Conservation (phyloP, 2,888 invertebrate genomes). For the Pardosa pseudoannulata region DNA sequence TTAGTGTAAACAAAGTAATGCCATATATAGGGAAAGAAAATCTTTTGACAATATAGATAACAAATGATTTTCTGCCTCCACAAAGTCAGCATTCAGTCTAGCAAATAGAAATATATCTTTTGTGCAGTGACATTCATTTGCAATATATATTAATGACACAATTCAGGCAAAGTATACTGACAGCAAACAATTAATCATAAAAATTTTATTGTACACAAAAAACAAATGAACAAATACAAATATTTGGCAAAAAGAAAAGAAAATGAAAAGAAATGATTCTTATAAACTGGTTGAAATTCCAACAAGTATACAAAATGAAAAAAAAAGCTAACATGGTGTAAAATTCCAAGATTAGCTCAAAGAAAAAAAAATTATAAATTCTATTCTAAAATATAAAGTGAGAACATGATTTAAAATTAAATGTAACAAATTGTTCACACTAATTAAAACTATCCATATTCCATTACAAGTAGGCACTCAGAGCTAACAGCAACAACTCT, state of each 20-base stretch:
- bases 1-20: no score
- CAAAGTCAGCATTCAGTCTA: no score
- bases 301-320: background rate
- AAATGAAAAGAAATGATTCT: constrained; percentile 41
- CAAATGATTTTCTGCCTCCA: no score
- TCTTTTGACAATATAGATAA: no score
- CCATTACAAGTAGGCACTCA: constrained; percentile 55
- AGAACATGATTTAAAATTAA: constrained; percentile 11
- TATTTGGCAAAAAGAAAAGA: constrained; percentile 54
- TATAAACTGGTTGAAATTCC: constrained; percentile 18
- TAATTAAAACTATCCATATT: constrained; percentile 46
- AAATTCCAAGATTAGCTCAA: constrained; percentile 59
- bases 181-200: constrained; percentile 20
- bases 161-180: no score
- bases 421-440: constrained; percentile 8
- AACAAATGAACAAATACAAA: constrained; percentile 37
- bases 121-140: no score
- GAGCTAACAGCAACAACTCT: constrained; percentile 51
- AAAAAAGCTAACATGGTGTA: constrained; percentile 57
- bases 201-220: constrained; percentile 31
- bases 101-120: no score
- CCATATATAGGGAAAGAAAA: no score
- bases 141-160: no score
- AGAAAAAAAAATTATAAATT: constrained; percentile 18
- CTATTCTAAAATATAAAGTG: constrained; percentile 28